Evolutionary conservation across 2,113 vertebrate genomes (phyloP), one percentile per base, ranked within the genome.

Genomic region (Hippopotamus amphibius): DNA sequence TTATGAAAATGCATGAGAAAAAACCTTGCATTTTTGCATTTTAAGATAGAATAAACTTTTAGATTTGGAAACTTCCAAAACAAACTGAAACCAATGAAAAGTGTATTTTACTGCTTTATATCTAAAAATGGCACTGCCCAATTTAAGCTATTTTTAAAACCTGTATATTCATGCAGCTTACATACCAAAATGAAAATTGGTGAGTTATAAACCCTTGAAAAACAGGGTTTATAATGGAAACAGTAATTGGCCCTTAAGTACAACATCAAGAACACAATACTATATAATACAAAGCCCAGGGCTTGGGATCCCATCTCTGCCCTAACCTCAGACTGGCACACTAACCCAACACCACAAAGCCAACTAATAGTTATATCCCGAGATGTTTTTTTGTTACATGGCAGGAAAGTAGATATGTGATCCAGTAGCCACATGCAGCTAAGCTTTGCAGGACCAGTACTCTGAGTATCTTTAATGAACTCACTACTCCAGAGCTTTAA

Each of bases 181-280:
- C 81, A 85, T 97, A 98, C 98, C 98, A 98, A 98, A 98, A 95
- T 96, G 96, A 98, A 98, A 98, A 98, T 59, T 95, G 97, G 96
- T 98, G 98, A 98, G 98, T 97, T 98, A 98, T 96, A 99, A 99
- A 98, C 97, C 98, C 97, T 98, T 98, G 97, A 98, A 98, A 99
- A 98, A 99, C 98, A 99, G 97, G 95, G 98, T 98, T 99, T 98
- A 98, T 98, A 99, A 98, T 99, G 98, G 98, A 99, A 99, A 98
- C 98, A 98, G 98, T 99, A 99, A 99, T 99, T 99, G 98, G 97
- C 98, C 97, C 95, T 97, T 98, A 98, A 98, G 96, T 98, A 98
- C 98, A 82, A 96, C 98, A 98, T 99, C 98, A 98, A 99, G 98
- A 99, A 98, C 98, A 99, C 98, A 99, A 99, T 99, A 91, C 97